Evolutionary conservation across 1,140 invertebrate species (phyloP), one percentile per base, ranked within the genome.

Genomic region (Scaptomyza hsui): DNA sequence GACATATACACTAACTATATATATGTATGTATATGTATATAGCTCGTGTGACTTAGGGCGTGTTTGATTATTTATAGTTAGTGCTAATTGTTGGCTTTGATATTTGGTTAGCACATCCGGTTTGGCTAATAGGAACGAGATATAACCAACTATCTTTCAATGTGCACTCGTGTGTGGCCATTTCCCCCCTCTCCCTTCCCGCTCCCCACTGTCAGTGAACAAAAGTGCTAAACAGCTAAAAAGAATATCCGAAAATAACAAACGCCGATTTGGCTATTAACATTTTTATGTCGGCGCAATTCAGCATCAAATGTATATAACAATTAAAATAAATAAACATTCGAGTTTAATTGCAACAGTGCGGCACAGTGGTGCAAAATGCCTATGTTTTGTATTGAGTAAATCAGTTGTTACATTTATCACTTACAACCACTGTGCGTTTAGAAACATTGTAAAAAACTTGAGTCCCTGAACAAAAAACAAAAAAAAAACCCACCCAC

Each of bases 211-310:
- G 60, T 64, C 61, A 70, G 64, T 16, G 2, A 13, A 10, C 42
- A 35, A 51, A 75, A 74, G 81, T 88, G 81, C 82, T 88, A 86
- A 85, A 64, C 39, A 61, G 68, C 68, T 67, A n/a, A 63, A 76
- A 75, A 21, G 4, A 2, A 21, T 21, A 21, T 21, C 41, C 62
- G 53, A 61, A 59, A 60, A 56, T 61, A 53, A 19, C 35, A 19
- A 26, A 55, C 26, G 42, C 63, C 65, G 80, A 75, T 80, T 61
- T 39, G 62, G 47, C 75, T 67, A 80, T 85, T 68, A 67, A 52
- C 55, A 45, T 44, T 51, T 29, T 12, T 32, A 41, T 41, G 6
- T 13, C 62, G 69, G 69, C 62, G 62, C 61, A 62, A 53, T 69
- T 69, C 15, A 16, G 24, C 16, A 18, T 7, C 48, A 51, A 59